phyloP scores from a whole-genome alignment of 2,797 vertebrate genomes.

The Tenualosa thibaudeaui region DNA sequence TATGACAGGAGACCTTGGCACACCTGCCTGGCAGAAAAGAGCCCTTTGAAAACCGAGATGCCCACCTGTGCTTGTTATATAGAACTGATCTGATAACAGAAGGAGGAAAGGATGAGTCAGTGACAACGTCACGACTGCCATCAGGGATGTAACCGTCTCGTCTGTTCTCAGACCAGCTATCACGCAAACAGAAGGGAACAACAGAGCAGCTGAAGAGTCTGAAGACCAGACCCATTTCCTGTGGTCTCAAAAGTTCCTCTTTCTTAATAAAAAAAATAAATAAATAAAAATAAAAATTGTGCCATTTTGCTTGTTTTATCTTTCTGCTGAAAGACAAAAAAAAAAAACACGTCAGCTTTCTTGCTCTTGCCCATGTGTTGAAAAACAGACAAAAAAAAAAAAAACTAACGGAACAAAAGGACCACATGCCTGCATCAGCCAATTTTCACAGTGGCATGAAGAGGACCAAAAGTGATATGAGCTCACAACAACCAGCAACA shows the following conservation, averaged over 20 bases:
- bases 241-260: not conserved
- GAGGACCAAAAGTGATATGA: not conserved
- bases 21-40: not conserved
- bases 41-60: conserved; percentile 5
- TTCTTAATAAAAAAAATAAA: not conserved
- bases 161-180: not conserved
- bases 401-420: too few relatives aligned
- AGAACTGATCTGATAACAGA: not conserved
- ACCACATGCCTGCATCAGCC: not conserved
- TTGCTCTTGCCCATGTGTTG: not conserved
- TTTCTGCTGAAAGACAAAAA: not conserved
- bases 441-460: conserved; percentile 8
- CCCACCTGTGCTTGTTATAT: not conserved
- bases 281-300: not conserved
- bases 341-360: not conserved
- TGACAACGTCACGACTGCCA: not conserved
- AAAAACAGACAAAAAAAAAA: not conserved
- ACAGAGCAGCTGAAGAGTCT: not conserved
- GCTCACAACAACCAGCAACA: not conserved
- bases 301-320: not conserved
- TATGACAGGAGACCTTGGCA: not conserved
- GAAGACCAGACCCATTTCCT: not conserved
- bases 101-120: not conserved
- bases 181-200: not conserved
- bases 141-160: not conserved